Base-by-base conservation (phyloP, 2,113 vertebrate species). In the Ploceus nigricollis region DNA sequence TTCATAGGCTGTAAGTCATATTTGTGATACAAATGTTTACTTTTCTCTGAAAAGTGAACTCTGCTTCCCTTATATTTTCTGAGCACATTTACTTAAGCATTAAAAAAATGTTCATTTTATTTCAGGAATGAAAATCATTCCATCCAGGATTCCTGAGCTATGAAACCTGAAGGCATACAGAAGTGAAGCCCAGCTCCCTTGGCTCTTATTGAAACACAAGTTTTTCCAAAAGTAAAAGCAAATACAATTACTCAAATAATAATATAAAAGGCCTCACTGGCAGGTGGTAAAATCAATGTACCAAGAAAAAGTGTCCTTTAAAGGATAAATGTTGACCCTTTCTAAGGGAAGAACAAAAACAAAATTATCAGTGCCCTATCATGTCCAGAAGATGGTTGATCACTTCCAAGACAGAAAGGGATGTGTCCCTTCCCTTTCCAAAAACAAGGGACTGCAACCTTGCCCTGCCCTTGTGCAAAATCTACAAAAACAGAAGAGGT, bases 221-320 rank as follows among this genome's bases (percentile, higher is more conserved):
- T 27, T 73, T 51, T 73, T 44, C 15, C 27, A 35, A 65, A 81
- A 51, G 35, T n/a, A 33, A 68, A 87, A 66, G 20, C 16, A 91
- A 70, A 75, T 35, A 53, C 7, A 22, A 1, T 4, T 39, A n/a
- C 3, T 17, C 0, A 0, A 58, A 54, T 12, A 66, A 40, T 3
- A 56, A 40, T 4, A n/a, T 2, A 30, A 50, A 30, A 50, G 4
- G 11, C 51, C 37, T 48, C 24, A 4, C 1, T 37, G 11, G n/a
- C 2, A 5, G 16, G 13, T 39, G 7, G 10, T 25, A 47, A 65
- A 73, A 85, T 17, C 28, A 28, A 30, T 2, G 14, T 17, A 30
- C 6, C 23, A 42, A 83, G 24, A 71, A 47, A 45, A 48, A 19
- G 6, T 2, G 3, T 53, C 19, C 22, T 91, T 27, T 31, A 33